Conservation (phyloP, 2,888 invertebrate genomes). For the Nineta flava region DNA sequence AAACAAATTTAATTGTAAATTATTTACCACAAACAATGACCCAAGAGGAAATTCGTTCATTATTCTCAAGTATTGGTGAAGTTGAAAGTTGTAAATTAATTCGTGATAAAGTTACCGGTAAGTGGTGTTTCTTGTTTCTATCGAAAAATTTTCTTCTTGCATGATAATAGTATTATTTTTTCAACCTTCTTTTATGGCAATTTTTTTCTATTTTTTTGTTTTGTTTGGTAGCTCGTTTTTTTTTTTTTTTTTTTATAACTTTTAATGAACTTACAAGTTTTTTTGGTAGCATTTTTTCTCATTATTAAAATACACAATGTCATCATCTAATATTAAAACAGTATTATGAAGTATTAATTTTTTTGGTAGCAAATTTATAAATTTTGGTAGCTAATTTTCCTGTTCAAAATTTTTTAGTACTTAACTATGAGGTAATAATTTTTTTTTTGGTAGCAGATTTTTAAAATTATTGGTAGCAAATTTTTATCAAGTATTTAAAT, state of each 20-base stretch:
- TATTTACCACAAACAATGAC: slow-evolving; percentile 99
- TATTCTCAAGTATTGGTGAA: slow-evolving; percentile 97
- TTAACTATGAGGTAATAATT: no score
- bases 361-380: no score
- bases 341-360: no score
- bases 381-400: no score
- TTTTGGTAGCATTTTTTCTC: no score
- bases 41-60: slow-evolving; percentile 94
- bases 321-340: no score
- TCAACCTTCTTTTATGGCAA: not conserved
- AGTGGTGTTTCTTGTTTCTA: slow-evolving; percentile 14
- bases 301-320: no score
- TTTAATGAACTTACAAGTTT: not conserved
- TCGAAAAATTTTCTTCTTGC: not conserved
- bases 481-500: no score
- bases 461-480: no score
- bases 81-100: slow-evolving; percentile 99
- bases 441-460: no score
- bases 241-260: not conserved
- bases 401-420: no score
- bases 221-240: not conserved
- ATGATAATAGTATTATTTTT: not conserved
- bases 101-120: slow-evolving; percentile 92
- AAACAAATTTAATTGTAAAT: slow-evolving; percentile 98
- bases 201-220: not conserved